Conservation (phyloP, 2,797 vertebrate species). For the Natrix natrix region DNA sequence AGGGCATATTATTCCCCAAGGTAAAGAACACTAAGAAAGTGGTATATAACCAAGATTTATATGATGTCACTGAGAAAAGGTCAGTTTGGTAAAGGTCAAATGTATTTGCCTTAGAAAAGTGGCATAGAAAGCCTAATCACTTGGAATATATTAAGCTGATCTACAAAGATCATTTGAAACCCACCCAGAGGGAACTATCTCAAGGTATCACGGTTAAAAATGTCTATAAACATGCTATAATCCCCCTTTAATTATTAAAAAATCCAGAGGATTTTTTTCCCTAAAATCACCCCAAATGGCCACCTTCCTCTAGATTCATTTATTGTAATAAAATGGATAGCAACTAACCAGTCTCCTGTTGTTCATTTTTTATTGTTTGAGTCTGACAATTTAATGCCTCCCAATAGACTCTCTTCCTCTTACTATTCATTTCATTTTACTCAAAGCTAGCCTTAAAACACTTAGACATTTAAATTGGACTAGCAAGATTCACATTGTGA, state of each 20-base stretch:
- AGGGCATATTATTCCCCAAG: conserved; percentile 35
- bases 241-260: conserved; percentile 34
- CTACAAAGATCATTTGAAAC: conserved; percentile 9
- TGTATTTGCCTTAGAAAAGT: background rate
- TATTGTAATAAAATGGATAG: background rate
- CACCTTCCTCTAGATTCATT: background rate
- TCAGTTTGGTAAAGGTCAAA: conserved; percentile 28
- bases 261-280: conserved; percentile 27
- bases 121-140: conserved; percentile 14
- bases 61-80: conserved; percentile 33
- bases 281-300: conserved; percentile 34
- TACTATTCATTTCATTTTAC: conserved; percentile 26
- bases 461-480: conserved; percentile 34
- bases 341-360: conserved; percentile 43
- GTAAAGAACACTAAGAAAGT: conserved; percentile 28
- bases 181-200: conserved; percentile 21
- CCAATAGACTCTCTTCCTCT: background rate
- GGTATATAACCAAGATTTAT: conserved; percentile 48
- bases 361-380: conserved; percentile 23
- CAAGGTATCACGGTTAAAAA: conserved; percentile 29
- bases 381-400: conserved; percentile 20
- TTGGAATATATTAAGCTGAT: conserved; percentile 21
- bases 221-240: conserved; percentile 1
- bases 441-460: conserved; percentile 26
- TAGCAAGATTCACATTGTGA: conserved; percentile 54